A percentile compares a stretch with the other conserved stretches of the same genome.
phyloP scores from a whole-genome alignment of 2,888 invertebrate species.

The Ophioninae sp. region DNA sequence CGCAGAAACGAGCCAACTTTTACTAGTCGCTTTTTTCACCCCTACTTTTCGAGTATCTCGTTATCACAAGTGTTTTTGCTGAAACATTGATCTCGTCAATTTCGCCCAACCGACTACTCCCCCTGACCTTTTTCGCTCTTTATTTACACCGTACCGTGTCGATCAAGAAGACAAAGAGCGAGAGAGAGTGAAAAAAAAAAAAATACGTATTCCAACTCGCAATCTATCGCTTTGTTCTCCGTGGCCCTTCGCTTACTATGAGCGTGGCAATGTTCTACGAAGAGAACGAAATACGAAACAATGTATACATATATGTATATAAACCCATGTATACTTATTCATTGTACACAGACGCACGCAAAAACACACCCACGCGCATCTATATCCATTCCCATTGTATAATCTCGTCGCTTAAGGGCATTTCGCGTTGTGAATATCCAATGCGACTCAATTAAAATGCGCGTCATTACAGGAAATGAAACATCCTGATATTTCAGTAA shows the following conservation, averaged over 20 bases:
- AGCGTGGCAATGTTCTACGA: slow-evolving; percentile 15
- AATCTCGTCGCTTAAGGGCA: slow-evolving; percentile 11
- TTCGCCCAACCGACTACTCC: neutral
- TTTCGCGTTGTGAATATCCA: slow-evolving; percentile 1
- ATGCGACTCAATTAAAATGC: slow-evolving; percentile 6
- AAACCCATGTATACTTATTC: neutral
- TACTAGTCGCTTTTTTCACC: too few species aligned
- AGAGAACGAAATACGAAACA: slow-evolving; percentile 16
- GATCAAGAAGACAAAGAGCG: neutral
- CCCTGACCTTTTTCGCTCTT: neutral
- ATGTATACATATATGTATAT: neutral
- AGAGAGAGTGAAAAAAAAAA: too few species aligned
- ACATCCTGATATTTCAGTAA: neutral
- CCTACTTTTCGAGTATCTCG: too few species aligned
- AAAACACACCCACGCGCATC: neutral
- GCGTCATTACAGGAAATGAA: slow-evolving; percentile 16
- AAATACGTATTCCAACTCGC: neutral
- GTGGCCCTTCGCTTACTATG: neutral
- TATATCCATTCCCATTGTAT: slow-evolving; percentile 14
- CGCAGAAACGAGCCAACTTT: too few species aligned
- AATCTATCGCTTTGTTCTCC: slow-evolving; percentile 8
- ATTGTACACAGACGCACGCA: neutral
- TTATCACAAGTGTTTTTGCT: too few species aligned
- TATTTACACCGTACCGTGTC: neutral
- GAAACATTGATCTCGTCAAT: too few species aligned